These are phyloP conservation scores for Phalanger gymnotis DNA, from an alignment of 2,797 vertebrate genomes.

Conservation along the genomic window DNA sequence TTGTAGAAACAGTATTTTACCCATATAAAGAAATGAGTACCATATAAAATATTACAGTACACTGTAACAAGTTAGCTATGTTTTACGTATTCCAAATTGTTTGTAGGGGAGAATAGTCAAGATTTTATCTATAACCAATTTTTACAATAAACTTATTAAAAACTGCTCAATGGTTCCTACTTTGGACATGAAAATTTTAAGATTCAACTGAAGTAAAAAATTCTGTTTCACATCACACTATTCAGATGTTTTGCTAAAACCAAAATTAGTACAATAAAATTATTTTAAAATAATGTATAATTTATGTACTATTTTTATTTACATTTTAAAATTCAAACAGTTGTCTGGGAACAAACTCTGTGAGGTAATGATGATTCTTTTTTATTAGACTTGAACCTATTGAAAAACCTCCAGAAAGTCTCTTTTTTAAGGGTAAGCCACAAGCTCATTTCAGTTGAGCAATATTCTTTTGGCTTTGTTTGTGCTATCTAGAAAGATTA, in stretches of 20 bases:
- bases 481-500: neutral
- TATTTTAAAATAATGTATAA: conserved; percentile 81
- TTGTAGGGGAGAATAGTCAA: conserved; percentile 48
- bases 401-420: conserved; percentile 74
- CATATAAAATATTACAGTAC: conserved; percentile 40
- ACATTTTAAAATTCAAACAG: conserved; percentile 76
- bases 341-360: conserved; percentile 74
- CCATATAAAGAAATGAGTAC: conserved; percentile 22
- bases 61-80: conserved; percentile 57
- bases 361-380: conserved; percentile 58
- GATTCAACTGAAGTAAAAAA: conserved; percentile 72
- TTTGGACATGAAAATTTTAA: conserved; percentile 72
- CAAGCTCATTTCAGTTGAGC: conserved; percentile 68
- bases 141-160: conserved; percentile 63
- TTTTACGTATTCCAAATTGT: conserved; percentile 63
- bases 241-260: conserved; percentile 75
- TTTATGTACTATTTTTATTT: conserved; percentile 81
- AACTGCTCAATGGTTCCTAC: conserved; percentile 72
- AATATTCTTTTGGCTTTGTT: neutral
- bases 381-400: conserved; percentile 71
- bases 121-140: conserved; percentile 65
- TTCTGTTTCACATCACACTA: conserved; percentile 66
- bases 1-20: conserved; percentile 46
- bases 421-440: conserved; percentile 66
- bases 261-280: conserved; percentile 80